These are phyloP conservation scores for Formicarius rufipectus DNA, from an alignment of 2,113 vertebrate genomes.

Conservation along the genomic window DNA sequence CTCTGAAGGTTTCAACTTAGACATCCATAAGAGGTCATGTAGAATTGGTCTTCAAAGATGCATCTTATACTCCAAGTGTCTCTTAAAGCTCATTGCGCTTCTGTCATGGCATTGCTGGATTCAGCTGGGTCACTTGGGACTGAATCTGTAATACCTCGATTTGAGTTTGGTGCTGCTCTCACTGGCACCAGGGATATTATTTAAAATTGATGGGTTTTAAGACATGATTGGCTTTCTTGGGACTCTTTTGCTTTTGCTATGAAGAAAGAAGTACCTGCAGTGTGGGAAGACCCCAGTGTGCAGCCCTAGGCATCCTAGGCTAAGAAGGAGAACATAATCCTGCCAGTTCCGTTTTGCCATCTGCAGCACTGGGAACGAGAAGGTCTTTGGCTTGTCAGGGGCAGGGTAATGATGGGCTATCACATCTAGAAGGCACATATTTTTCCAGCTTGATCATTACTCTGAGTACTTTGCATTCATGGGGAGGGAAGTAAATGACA, in stretches of 20 bases:
- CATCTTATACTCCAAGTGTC: background rate
- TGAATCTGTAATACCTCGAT: background rate
- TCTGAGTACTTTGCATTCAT: background rate
- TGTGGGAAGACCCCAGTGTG: rapidly evolving
- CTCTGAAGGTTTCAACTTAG: background rate
- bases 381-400: background rate
- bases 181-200: background rate
- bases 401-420: background rate
- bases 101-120: background rate
- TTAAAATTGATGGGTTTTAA: background rate
- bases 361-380: rapidly evolving
- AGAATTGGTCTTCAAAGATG: background rate
- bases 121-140: background rate
- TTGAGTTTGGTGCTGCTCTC: background rate
- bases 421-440: rapidly evolving
- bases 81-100: background rate
- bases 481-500: background rate
- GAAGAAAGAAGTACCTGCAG: background rate
- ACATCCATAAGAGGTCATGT: background rate
- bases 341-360: background rate
- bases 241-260: background rate
- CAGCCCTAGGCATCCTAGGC: background rate
- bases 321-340: background rate
- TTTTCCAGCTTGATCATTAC: background rate
- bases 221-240: background rate